Base-by-base conservation (phyloP, 92 coral and sea anemone genomes). In the Parazoanthus atlanticus region DNA sequence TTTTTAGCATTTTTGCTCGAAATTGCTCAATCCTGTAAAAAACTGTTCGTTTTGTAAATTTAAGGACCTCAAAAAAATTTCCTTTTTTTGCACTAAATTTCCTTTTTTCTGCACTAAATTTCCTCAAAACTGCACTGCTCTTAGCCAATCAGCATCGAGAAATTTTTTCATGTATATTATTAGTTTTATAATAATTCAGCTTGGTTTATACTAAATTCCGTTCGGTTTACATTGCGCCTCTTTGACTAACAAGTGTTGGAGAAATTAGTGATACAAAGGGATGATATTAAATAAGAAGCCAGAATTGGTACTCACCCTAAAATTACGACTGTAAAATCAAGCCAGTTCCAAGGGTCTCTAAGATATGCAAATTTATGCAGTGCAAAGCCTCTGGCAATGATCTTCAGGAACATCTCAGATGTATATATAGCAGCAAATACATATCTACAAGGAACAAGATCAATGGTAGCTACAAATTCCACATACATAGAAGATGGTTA, bases 391-490 rank as follows among this genome's bases (percentile, higher is more conserved):
- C 94, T 93, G 3, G 96, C 94, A 40, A 95, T 95, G 56, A 96
- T 95, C 82, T 96, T 96, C 17, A 95, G 77, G 64, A 96, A 76
- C 99, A 96, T 96, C 86, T 96, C 99, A 19, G 89, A 61, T 32
- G 99, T 96, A 88, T 96, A 96, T 78, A 96, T 95, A 23, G 93
- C 98, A 9, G 99, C 99, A 88, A 96, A 96, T 31, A 96, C 96
- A 80, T 96, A 96, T 92, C 99, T 96, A 81, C 54, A 56, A 58
- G 75, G 73, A 77, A 80, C 46, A 75, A 79, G 25, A 74, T 67
- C n/a, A 84, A 31, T 40, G 30, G 43, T 17, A 13, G 13, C 13
- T n/a, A n/a, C 31, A 67, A 8, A 67, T 16, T 67, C 28, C 10
- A 29, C 33, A 25, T 67, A 25, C 74, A 67, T 6, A 25, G 4